Percentiles rank a stretch among this genome's conserved stretches.
These are phyloP conservation scores for Erannis defoliaria DNA, from an alignment of 2,888 invertebrate genomes.

Conservation along the genomic window DNA sequence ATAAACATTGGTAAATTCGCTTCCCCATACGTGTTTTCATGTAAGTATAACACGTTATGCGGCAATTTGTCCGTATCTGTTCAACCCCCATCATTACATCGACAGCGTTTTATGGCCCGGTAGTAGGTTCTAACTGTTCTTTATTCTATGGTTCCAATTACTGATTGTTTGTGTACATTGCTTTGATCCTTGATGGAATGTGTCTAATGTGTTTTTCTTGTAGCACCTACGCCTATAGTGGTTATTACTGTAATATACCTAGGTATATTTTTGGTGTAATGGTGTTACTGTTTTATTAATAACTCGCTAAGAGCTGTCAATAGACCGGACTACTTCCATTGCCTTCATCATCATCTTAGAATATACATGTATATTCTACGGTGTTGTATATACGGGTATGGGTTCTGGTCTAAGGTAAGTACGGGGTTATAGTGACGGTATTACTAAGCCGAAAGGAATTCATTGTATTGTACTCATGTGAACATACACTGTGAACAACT, in stretches of 20 bases:
- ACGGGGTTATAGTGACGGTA: too few species aligned
- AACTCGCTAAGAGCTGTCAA: too few species aligned
- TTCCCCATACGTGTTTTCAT: conserved; percentile 2
- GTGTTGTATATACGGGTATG: too few species aligned
- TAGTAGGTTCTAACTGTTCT: neutral
- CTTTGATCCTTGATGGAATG: conserved; percentile 7
- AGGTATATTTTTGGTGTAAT: too few species aligned
- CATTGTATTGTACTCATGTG: too few species aligned
- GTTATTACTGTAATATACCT: neutral
- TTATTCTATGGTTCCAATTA: conserved; percentile 5
- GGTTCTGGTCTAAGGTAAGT: too few species aligned
- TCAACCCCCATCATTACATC: conserved; percentile 9
- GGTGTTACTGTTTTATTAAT: too few species aligned
- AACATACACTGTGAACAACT: too few species aligned
- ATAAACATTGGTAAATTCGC: neutral
- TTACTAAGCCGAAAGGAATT: too few species aligned
- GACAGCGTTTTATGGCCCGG: neutral
- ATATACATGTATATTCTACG: too few species aligned
- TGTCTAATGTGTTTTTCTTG: conserved; percentile 6
- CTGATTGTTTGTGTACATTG: neutral
- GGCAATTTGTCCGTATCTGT: conserved; percentile 25
- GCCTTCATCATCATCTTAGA: too few species aligned
- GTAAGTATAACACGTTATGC: conserved; percentile 24
- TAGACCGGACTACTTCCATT: too few species aligned
- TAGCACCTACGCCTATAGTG: neutral